phyloP scores from a whole-genome alignment of 2,888 invertebrate genomes.

The Erebia epiphron region DNA sequence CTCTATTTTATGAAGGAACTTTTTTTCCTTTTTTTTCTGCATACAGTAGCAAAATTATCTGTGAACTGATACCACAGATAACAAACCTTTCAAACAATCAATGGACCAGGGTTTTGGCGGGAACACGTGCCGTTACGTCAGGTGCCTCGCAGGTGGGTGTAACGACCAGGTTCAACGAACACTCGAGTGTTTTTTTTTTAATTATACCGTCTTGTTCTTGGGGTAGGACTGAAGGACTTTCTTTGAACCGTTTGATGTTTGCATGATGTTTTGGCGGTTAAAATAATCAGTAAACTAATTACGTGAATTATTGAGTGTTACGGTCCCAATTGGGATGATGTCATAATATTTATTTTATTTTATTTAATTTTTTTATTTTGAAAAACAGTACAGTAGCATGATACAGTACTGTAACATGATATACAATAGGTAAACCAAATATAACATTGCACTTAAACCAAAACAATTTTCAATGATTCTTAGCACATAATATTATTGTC shows the following conservation, averaged over 20 bases:
- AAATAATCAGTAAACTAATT: background rate
- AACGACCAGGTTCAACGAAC: constrained; percentile 41
- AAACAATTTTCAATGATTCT: no score
- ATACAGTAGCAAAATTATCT: constrained; percentile 9
- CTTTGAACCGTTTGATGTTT: constrained; percentile 7
- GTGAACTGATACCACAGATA: constrained; percentile 25
- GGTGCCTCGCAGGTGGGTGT: constrained; percentile 53
- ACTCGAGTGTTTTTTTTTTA: constrained; percentile 20
- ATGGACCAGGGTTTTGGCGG: constrained; percentile 50
- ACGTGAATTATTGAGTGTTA: no score
- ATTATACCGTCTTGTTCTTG: constrained; percentile 29
- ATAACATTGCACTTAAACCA: no score
- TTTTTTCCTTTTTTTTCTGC: background rate
- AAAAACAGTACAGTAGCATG: no score
- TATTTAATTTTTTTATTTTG: no score
- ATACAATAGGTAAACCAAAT: no score
- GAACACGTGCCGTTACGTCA: constrained; percentile 75
- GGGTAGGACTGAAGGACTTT: constrained; percentile 30
- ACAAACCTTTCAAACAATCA: constrained; percentile 28
- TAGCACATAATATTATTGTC: no score
- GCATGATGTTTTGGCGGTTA: constrained; percentile 32
- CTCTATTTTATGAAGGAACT: background rate
- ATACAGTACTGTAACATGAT: no score
- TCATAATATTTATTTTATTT: no score
- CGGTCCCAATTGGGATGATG: no score